These are phyloP conservation scores for Coregonus ussuriensis DNA, from an alignment of 2,797 vertebrate genomes.

Conservation along the genomic window DNA sequence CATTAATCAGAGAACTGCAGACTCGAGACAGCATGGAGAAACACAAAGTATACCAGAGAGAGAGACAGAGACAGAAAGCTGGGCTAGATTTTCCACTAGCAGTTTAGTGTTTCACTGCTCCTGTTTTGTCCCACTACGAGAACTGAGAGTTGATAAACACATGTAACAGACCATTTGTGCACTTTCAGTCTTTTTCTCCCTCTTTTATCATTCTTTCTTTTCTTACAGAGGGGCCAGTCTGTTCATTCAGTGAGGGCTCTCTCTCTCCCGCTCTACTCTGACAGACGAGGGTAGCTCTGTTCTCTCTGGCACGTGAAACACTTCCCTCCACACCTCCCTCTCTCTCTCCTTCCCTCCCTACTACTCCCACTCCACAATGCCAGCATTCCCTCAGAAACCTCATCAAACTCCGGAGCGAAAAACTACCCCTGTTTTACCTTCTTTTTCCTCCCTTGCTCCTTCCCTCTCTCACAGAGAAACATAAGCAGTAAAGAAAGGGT, in stretches of 20 bases:
- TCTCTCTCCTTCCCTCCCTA: neutral
- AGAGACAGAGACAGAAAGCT: conserved; percentile 3
- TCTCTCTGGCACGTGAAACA: conserved; percentile 49
- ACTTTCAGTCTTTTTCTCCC: conserved; percentile 15
- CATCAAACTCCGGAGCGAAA: conserved; percentile 5
- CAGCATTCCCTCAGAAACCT: conserved; percentile 40
- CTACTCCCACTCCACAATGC: conserved; percentile 22
- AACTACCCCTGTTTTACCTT: neutral
- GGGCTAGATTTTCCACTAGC: conserved; percentile 15
- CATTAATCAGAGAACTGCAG: conserved; percentile 23
- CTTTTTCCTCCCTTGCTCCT: neutral
- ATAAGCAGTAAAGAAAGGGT: neutral
- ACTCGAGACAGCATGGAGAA: conserved; percentile 6
- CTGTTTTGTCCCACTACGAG: conserved; percentile 34
- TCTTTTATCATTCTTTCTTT: neutral
- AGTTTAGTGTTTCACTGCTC: conserved; percentile 14
- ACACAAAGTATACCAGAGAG: neutral
- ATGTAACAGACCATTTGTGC: conserved; percentile 39
- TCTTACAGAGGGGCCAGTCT: neutral
- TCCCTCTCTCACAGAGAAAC: neutral
- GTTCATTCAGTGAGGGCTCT: neutral
- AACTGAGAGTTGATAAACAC: conserved; percentile 36
- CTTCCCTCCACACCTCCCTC: conserved; percentile 44
- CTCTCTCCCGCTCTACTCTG: neutral
- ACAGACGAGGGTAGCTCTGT: conserved; percentile 28